phyloP scores from a whole-genome alignment of 2,888 invertebrate genomes.

The Podabrus alpinus region DNA sequence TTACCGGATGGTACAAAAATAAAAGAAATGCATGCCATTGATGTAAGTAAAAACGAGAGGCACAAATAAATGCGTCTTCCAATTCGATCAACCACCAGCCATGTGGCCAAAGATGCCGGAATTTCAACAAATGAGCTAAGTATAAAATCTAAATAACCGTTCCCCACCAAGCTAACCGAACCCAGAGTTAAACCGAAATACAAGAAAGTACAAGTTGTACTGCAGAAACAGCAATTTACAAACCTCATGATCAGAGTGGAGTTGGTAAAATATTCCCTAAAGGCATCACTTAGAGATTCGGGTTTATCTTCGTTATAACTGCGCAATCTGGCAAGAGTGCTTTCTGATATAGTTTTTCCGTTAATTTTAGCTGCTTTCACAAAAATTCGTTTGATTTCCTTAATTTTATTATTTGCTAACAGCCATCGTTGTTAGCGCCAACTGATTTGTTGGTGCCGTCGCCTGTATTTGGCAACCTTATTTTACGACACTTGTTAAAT shows the following conservation, averaged over 20 bases:
- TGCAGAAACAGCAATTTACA: conserved; percentile 72
- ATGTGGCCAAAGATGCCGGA: conserved; percentile 70
- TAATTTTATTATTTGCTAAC: conserved; percentile 63
- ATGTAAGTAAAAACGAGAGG: conserved; percentile 66
- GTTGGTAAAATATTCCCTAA: neutral
- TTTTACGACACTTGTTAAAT: too few relatives aligned
- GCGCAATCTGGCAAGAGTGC: conserved; percentile 44
- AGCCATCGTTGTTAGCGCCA: too few relatives aligned
- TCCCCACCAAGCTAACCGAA: conserved; percentile 73
- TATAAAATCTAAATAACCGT: conserved; percentile 78
- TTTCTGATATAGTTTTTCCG: conserved; percentile 49
- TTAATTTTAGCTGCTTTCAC: conserved; percentile 68
- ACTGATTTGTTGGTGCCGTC: too few relatives aligned
- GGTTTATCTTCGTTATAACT: neutral
- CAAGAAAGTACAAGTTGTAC: conserved; percentile 78
- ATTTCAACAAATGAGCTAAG: conserved; percentile 70
- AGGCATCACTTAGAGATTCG: neutral
- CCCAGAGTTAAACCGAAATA: conserved; percentile 82
- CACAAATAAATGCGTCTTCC: conserved; percentile 69
- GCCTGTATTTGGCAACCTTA: too few relatives aligned
- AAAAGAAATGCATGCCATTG: conserved; percentile 62
- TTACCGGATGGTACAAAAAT: conserved; percentile 63
- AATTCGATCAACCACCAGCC: conserved; percentile 65
- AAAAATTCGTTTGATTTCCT: conserved; percentile 57
- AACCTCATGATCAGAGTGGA: conserved; percentile 59